These are phyloP conservation scores for Cynopterus brachyotis DNA, from an alignment of 2,113 vertebrate species.

Conservation along the genomic window DNA sequence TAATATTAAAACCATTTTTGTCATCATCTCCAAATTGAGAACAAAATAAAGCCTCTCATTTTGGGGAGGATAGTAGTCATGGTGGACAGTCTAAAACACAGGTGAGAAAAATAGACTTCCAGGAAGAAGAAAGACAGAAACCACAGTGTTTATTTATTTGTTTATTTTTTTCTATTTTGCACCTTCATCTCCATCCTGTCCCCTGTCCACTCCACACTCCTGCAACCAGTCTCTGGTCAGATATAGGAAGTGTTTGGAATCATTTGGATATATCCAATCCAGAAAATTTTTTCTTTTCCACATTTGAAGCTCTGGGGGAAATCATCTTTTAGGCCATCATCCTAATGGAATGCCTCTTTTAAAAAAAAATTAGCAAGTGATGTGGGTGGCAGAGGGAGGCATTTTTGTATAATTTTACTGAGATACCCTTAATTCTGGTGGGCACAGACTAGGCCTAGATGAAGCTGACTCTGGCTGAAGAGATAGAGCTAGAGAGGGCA, in stretches of 20 bases:
- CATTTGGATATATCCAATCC: neutral
- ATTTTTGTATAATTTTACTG: neutral
- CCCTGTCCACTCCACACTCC: too few relatives aligned
- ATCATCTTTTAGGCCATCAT: neutral
- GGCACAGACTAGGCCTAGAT: neutral
- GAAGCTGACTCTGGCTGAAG: neutral
- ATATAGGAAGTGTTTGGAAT: neutral
- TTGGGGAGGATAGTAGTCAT: neutral
- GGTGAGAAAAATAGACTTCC: neutral
- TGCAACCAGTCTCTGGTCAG: neutral
- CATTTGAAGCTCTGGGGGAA: neutral
- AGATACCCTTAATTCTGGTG: neutral
- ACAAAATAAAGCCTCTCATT: neutral
- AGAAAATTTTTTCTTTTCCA: neutral
- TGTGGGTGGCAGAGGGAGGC: neutral
- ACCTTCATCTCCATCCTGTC: too few relatives aligned
- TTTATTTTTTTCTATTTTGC: too few relatives aligned
- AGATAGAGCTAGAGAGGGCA: neutral
- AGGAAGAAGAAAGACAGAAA: neutral
- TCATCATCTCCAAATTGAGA: neutral
- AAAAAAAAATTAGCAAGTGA: neutral
- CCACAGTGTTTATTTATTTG: neutral
- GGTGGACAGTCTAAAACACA: neutral
- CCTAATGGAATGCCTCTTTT: neutral
- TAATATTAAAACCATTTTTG: neutral